Evolutionary conservation across 2,888 invertebrate genomes (phyloP).

Genomic region (Polietes domitor): DNA sequence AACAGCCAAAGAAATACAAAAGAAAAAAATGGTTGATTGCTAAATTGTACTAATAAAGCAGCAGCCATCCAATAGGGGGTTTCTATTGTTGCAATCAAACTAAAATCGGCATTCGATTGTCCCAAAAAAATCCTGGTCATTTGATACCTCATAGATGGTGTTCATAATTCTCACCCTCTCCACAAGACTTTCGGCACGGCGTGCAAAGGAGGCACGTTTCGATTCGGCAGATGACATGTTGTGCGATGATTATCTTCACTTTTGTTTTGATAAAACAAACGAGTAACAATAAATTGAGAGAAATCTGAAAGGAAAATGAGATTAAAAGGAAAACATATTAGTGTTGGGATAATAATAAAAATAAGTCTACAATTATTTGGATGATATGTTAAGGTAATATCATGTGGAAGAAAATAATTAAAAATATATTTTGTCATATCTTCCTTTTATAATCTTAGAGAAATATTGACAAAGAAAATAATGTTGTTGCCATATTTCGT

Average conservation of each 20-base stretch:
- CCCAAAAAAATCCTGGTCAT: conserved; percentile 77
- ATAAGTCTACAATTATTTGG: no score
- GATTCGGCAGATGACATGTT: conserved; percentile 75
- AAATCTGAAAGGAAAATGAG: neutral
- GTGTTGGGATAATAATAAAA: no score
- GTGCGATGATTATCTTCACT: conserved; percentile 12
- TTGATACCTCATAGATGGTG: conserved; percentile 81
- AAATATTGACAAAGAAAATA: no score
- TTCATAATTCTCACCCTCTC: conserved; percentile 81
- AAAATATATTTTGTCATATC: no score
- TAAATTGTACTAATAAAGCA: neutral
- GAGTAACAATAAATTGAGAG: neutral
- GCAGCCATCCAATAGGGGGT: neutral
- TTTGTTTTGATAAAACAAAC: neutral
- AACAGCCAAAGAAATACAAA: conserved; percentile 3
- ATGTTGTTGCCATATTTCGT: no score
- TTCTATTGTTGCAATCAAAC: conserved; percentile 3
- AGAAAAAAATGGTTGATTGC: neutral
- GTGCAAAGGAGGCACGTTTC: conserved; percentile 79
- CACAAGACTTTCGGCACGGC: conserved; percentile 80
- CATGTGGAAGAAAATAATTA: no score
- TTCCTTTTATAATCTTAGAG: no score
- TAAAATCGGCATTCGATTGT: conserved; percentile 14
- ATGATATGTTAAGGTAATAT: no score
- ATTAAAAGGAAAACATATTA: neutral